These are phyloP conservation scores for Hirtodrosophila confusa DNA, from an alignment of 2,888 invertebrate genomes.

Conservation along the genomic window DNA sequence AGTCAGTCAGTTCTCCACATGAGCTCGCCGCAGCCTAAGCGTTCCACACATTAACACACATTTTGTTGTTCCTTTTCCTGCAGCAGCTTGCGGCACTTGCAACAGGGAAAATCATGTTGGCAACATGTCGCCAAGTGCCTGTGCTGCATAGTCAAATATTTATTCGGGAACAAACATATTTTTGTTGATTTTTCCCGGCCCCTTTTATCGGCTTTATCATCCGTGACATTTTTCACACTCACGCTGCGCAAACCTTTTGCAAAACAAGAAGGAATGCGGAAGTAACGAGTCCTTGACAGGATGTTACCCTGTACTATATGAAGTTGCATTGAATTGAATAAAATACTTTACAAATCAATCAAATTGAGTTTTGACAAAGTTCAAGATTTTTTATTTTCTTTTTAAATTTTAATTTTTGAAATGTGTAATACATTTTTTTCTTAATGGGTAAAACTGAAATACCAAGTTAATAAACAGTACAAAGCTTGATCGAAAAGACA, in stretches of 20 bases:
- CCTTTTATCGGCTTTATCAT: constrained; percentile 28
- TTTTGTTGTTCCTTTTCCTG: constrained; percentile 35
- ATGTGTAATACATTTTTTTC: too few relatives aligned
- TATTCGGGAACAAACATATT: constrained; percentile 51
- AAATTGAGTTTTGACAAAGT: too few relatives aligned
- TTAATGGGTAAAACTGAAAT: too few relatives aligned
- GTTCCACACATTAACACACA: constrained; percentile 46
- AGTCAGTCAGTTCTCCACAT: constrained; percentile 20
- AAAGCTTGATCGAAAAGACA: too few relatives aligned
- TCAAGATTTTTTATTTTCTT: too few relatives aligned
- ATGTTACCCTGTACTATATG: constrained; percentile 2
- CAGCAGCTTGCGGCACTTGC: constrained; percentile 22
- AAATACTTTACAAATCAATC: too few relatives aligned
- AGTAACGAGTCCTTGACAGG: background rate
- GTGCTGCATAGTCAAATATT: constrained; percentile 56
- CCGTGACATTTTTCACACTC: constrained; percentile 42
- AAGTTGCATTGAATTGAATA: too few relatives aligned
- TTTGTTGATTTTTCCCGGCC: constrained; percentile 24
- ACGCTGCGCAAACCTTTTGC: constrained; percentile 15
- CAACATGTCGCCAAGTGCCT: constrained; percentile 26
- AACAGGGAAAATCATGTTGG: constrained; percentile 21
- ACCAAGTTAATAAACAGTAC: too few relatives aligned
- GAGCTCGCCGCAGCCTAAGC: constrained; percentile 39
- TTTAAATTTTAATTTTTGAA: too few relatives aligned
- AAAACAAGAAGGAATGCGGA: constrained; percentile 12